Percentiles rank a stretch among this genome's conserved stretches.
Conservation (phyloP, 2,797 vertebrate genomes). For the Helostoma temminkii region DNA sequence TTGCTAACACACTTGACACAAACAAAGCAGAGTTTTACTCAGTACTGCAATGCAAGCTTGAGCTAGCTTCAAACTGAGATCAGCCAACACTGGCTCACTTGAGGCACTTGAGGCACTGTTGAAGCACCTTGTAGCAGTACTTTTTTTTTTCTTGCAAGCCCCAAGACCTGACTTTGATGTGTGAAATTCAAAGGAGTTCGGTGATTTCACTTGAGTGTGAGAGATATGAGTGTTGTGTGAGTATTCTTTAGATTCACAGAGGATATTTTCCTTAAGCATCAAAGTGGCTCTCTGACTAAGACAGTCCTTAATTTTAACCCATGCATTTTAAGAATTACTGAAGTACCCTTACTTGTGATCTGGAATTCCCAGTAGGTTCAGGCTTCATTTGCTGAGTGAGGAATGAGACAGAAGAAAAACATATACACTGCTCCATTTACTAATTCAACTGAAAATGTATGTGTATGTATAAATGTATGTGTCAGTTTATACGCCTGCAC, state of each 20-base stretch:
- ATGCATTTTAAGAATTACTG: constrained; percentile 8
- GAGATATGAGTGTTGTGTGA: neutral
- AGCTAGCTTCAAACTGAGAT: no score
- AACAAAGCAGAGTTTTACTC: no score
- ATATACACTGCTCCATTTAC: neutral
- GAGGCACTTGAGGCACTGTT: no score
- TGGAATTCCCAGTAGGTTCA: constrained; percentile 3
- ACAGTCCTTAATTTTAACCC: neutral
- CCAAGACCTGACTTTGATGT: no score
- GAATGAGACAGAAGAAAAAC: neutral
- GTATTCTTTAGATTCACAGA: neutral
- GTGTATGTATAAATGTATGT: no score
- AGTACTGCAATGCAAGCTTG: no score
- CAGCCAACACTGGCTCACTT: no score
- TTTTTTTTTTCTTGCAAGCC: no score
- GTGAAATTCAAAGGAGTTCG: no score
- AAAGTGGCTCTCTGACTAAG: constrained; percentile 6
- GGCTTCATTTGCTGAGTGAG: constrained; percentile 11
- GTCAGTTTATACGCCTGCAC: no score
- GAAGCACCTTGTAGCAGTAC: no score
- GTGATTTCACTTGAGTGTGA: neutral
- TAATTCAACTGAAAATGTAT: neutral
- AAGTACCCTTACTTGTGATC: neutral
- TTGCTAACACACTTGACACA: no score
- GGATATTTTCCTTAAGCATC: neutral